Percentiles rank a stretch among this genome's conserved stretches.
Evolutionary conservation across 2,888 invertebrate genomes (phyloP).

Genomic region (Dysmachus trigonus): DNA sequence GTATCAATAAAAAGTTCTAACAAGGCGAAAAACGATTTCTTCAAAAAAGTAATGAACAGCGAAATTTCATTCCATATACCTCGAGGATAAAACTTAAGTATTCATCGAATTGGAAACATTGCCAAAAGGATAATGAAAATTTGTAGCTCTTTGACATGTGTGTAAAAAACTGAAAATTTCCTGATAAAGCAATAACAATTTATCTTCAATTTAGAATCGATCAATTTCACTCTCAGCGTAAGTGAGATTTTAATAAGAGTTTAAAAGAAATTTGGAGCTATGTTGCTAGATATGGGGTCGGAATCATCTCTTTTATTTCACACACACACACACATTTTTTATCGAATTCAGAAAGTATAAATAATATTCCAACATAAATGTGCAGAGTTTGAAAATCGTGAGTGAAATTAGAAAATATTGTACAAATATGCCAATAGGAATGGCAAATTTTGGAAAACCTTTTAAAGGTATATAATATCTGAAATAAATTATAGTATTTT

Average conservation of each 20-base stretch:
- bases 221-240: neutral
- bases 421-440: too few species aligned
- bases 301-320: neutral
- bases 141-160: neutral
- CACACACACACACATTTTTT: too few species aligned
- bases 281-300: neutral
- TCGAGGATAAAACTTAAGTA: neutral
- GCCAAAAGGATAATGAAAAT: neutral
- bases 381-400: too few species aligned
- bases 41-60: neutral
- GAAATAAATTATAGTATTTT: too few species aligned
- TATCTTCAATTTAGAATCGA: neutral
- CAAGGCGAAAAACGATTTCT: neutral
- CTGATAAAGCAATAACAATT: neutral
- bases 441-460: too few species aligned
- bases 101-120: conserved; percentile 21
- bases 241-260: neutral
- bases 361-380: too few species aligned
- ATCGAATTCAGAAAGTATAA: too few species aligned
- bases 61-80: neutral
- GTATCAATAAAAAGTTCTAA: neutral
- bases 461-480: too few species aligned
- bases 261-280: neutral
- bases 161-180: neutral
- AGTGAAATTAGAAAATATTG: too few species aligned